Evolutionary conservation across 2,888 invertebrate genomes (phyloP).

Genomic region (Orthosia gothica): DNA sequence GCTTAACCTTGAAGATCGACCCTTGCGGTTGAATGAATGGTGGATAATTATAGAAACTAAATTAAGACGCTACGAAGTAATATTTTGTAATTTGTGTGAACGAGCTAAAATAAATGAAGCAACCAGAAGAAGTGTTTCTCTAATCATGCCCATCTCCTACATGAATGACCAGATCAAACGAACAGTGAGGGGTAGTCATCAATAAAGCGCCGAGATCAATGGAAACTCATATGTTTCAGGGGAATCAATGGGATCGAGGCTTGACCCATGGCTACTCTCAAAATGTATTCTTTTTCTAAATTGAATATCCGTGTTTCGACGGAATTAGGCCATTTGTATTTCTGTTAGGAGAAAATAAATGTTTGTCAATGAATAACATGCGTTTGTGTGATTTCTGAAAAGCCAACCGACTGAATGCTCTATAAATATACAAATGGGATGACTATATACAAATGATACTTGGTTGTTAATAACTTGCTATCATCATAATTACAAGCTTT

Average conservation of each 20-base stretch:
- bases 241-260: conserved; percentile 48
- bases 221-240: conserved; percentile 43
- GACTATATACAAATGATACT: no score
- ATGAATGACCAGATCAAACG: conserved; percentile 15
- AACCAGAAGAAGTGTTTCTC: no score
- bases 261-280: conserved; percentile 30
- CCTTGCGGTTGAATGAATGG: no score
- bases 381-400: neutral
- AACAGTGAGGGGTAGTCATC: conserved; percentile 30
- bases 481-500: no score
- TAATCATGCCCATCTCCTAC: no score
- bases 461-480: no score
- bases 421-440: no score
- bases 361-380: neutral
- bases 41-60: no score
- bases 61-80: no score
- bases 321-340: conserved; percentile 30
- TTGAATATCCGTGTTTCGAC: conserved; percentile 45
- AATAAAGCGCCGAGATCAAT: conserved; percentile 50
- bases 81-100: no score
- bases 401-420: neutral
- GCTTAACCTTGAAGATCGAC: no score
- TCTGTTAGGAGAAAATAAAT: conserved; percentile 7
- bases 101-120: no score
- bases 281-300: conserved; percentile 50